phyloP scores from a whole-genome alignment of 1,140 invertebrate genomes.

The Heliconius melpomene region DNA sequence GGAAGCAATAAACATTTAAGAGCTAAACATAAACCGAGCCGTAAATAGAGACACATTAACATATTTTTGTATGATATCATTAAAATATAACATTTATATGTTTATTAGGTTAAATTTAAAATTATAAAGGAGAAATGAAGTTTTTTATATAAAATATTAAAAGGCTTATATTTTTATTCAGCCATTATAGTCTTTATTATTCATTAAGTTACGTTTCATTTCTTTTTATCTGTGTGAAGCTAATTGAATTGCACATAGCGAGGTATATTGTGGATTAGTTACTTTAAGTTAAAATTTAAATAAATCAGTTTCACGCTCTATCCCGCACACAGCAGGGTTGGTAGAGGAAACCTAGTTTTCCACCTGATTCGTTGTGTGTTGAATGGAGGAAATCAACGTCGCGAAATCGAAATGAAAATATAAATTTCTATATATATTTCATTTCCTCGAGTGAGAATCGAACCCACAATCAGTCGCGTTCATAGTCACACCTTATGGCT shows the following conservation, averaged over 20 bases:
- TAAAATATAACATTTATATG: background rate
- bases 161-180: background rate
- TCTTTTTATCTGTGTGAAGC: background rate
- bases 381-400: no score
- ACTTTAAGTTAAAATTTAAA: no score
- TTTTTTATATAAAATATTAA: constrained; percentile 4
- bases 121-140: background rate
- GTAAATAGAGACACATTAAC: background rate
- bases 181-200: background rate
- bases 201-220: background rate
- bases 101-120: background rate
- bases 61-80: background rate
- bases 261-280: no score
- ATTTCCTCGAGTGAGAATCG: no score
- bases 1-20: background rate
- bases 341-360: no score
- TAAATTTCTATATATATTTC: no score
- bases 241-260: background rate
- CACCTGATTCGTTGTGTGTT: no score
- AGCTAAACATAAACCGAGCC: background rate
- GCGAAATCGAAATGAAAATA: no score
- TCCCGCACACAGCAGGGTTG: no score
- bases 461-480: no score
- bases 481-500: no score
- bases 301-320: no score